Conservation (phyloP, 2,113 vertebrate genomes). For the Rhinolophus sinicus region DNA sequence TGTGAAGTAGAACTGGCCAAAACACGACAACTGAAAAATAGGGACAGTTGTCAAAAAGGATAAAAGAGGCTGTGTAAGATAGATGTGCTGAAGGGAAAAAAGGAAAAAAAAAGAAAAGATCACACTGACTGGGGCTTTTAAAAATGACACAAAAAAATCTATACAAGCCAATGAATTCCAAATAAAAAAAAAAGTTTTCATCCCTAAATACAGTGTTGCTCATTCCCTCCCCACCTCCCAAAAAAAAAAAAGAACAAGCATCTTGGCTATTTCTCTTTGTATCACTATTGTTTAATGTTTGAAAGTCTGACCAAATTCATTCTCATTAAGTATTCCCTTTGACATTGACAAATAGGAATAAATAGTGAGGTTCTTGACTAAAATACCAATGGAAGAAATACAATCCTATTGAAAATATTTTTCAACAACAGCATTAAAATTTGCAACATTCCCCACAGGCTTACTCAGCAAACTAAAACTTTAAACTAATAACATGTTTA, state of each 20-base stretch:
- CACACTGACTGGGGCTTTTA: background rate
- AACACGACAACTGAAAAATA: background rate
- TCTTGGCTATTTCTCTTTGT: slow-evolving; percentile 1
- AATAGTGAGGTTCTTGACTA: background rate
- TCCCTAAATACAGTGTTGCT: background rate
- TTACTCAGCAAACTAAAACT: background rate
- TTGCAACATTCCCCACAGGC: background rate
- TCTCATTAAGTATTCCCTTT: slow-evolving; percentile 52
- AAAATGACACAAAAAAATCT: background rate
- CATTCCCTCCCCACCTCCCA: background rate
- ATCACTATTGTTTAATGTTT: background rate
- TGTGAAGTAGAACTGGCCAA: background rate
- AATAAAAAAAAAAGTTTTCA: slow-evolving; percentile 9
- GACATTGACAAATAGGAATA: background rate
- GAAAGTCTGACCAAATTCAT: background rate
- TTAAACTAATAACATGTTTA: background rate
- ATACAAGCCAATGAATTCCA: background rate
- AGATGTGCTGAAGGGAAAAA: background rate
- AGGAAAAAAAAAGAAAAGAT: background rate
- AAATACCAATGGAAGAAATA: slow-evolving; percentile 52
- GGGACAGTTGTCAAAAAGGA: background rate
- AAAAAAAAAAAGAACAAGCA: background rate
- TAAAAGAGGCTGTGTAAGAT: background rate
- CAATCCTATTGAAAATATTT: slow-evolving; percentile 12
- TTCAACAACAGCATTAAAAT: background rate